Evolutionary conservation across 2,113 vertebrate genomes (phyloP), one percentile per base, ranked within the genome.

Genomic region (Balaeniceps rex): DNA sequence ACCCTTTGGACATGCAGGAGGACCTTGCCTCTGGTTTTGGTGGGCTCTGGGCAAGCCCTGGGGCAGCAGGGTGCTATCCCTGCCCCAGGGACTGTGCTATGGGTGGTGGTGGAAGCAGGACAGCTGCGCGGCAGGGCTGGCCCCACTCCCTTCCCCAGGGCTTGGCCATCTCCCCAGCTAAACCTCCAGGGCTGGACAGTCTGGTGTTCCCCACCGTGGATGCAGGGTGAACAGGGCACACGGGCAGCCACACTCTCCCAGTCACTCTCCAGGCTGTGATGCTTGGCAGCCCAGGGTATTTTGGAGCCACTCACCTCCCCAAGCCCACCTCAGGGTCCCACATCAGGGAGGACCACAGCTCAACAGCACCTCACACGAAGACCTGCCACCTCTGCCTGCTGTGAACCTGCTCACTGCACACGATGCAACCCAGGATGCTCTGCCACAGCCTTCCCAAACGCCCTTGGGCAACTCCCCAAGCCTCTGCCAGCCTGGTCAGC

Each of bases 361-460:
- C 2, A 2, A 9, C 4, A 6, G 18, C 40, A 24, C 17, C 42
- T 83, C 51, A 5, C 61, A 33, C 0, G 0, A 31, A 36, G 14
- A 57, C 17, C 11, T 5, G 13, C 18, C 6, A 0, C 26, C 22
- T 76, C 57, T 13, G 1, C 34, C 57, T 49, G 57, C 70, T 77
- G 26, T 21, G 51, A 84, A 1, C 55, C 36, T 18, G 57, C n/a
- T 75, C 14, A 5, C 52, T 85, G 49, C 36, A 6, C 10, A 0
- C 19, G 47, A 9, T 47, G 34, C 44, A 42, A 33, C 11, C 24
- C 58, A 23, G 54, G 76, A 40, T 86, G 63, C 42, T 81, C 25
- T 71, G 38, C 46, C 40, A 2, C 4, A 3, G 17, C 49, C 54
- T 69, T 69, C 63, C 69, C 1, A 0, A 26, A 61, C 2, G 2